A percentile compares a stretch with the other conserved stretches of the same genome.
Conservation (phyloP, 2,797 vertebrate genomes). For the Tragelaphus eurycerus region DNA sequence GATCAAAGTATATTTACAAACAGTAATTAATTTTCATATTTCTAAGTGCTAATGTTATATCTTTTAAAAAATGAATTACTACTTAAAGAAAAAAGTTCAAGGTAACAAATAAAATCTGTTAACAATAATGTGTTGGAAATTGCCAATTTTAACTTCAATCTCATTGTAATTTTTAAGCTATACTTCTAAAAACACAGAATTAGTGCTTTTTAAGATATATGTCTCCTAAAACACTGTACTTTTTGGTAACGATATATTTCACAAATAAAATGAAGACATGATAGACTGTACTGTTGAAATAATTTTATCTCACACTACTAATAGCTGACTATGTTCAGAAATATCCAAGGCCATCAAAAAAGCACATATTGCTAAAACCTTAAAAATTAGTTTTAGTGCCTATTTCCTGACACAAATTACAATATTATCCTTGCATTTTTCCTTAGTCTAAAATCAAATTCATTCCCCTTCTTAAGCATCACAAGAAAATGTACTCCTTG, state of each 20-base stretch:
- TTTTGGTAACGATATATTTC: background rate
- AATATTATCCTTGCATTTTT: background rate
- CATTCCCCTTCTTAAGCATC: conserved; percentile 7
- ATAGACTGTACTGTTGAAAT: background rate
- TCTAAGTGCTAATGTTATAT: background rate
- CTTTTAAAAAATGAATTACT: background rate
- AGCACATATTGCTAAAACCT: background rate
- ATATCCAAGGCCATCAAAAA: conserved; percentile 9
- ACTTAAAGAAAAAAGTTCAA: background rate
- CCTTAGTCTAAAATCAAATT: background rate
- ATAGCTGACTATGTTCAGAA: background rate
- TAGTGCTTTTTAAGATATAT: background rate
- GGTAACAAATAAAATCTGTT: background rate
- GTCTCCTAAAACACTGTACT: background rate
- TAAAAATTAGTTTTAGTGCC: background rate
- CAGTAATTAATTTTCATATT: background rate
- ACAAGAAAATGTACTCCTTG: conserved; percentile 25
- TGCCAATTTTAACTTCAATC: background rate
- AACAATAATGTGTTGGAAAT: background rate
- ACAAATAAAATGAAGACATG: conserved; percentile 10
- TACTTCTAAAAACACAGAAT: background rate
- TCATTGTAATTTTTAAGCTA: background rate
- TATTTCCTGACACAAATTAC: conserved; percentile 5
- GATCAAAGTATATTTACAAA: background rate
- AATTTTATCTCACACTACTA: background rate